Evolutionary conservation across 2,797 vertebrate species (phyloP), one percentile per base, ranked within the genome.

Genomic region (Babyrousa celebensis): DNA sequence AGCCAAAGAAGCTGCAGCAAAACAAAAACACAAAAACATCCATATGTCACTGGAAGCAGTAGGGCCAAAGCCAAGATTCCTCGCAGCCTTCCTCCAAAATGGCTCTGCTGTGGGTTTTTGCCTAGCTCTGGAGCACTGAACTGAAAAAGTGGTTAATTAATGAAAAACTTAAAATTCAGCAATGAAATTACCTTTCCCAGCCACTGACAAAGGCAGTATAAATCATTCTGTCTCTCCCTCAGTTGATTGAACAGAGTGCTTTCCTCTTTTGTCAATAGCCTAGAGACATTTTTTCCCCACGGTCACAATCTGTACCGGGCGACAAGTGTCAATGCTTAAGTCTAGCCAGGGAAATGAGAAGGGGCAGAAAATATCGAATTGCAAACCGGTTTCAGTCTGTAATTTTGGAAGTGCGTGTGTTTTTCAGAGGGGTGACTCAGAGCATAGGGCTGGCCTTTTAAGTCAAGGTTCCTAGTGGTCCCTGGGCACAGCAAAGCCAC

Each of bases 111-210:
- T 6, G 15, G 77, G 78, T 97, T 97, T 96, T 77, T 95, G 97
- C 96, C 96, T 96, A 95, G 98, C 95, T 98, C 96, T n/a, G 70
- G 98, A 97, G 97, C 98, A 98, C 54, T 97, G 97, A 98, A 98
- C 97, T 98, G 98, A 98, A 98, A 98, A 98, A 98, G 94, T 90
- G 98, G 97, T 96, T 98, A 98, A 98, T 98, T 98, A 99, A 98
- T 98, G 98, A 98, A 98, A 98, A 98, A 97, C 97, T 98, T 98
- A 97, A 98, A 98, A 98, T 98, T 98, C 98, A 98, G 96, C 95
- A 96, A 91, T 97, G 96, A 98, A 98, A 99, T 98, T 96, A 98
- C 97, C 98, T 98, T 98, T 98, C 77, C 75, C 90, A 54, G 80
- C 98, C 87, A 98, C 98, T 98, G 98, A 98, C 97, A 98, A 95